These are phyloP conservation scores for Chaetodon auriga DNA, from an alignment of 2,113 vertebrate genomes.

Conservation along the genomic window DNA sequence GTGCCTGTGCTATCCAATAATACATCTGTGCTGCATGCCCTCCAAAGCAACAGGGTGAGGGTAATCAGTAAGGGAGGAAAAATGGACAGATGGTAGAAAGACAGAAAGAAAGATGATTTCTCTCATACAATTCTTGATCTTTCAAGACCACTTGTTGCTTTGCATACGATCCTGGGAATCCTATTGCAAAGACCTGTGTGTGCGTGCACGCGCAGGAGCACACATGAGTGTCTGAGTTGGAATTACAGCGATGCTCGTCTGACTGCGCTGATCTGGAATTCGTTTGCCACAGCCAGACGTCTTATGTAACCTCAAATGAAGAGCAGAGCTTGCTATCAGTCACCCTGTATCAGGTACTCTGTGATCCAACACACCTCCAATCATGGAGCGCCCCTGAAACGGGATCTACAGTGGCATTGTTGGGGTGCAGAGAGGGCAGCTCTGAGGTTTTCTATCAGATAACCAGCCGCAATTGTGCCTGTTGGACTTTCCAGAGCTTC, in stretches of 20 bases:
- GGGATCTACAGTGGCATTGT: conserved; percentile 72
- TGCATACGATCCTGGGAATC: neutral
- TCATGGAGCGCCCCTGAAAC: conserved; percentile 68
- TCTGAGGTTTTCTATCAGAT: conserved; percentile 74
- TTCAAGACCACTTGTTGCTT: conserved; percentile 2
- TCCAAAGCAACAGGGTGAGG: neutral
- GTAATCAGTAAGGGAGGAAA: neutral
- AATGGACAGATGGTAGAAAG: neutral
- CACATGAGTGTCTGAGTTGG: conserved; percentile 29
- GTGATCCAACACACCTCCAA: conserved; percentile 50
- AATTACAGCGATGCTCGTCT: conserved; percentile 34
- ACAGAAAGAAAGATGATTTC: neutral
- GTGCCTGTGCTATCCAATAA: conserved; percentile 18
- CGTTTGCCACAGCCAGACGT: conserved; percentile 39
- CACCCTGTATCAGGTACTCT: conserved; percentile 68
- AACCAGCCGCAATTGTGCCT: conserved; percentile 61
- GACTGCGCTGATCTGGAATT: conserved; percentile 13
- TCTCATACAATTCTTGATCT: conserved; percentile 8
- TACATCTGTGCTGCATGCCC: conserved; percentile 13
- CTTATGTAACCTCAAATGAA: conserved; percentile 63
- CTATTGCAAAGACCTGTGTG: neutral
- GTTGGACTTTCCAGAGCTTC: conserved; percentile 70
- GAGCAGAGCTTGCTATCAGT: conserved; percentile 57
- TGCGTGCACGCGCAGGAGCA: conserved; percentile 1
- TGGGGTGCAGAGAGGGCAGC: conserved; percentile 67